Conservation (phyloP, 2,888 invertebrate genomes). For the Gasteruption jaculator region DNA sequence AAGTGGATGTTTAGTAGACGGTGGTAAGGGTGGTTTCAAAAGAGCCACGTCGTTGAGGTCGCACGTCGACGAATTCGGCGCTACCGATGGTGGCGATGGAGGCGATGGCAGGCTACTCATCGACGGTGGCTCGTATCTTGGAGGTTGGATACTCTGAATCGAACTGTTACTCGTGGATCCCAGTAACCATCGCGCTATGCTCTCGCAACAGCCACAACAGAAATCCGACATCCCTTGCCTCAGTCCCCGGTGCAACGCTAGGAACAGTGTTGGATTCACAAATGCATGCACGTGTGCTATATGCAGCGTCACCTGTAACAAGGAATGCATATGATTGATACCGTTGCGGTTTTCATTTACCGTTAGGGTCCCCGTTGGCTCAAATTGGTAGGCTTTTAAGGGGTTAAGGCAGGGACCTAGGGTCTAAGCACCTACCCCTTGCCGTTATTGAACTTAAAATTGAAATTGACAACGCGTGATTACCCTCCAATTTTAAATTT, state of each 20-base stretch:
- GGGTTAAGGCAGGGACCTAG: too few species aligned
- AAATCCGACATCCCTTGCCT: conserved; percentile 68
- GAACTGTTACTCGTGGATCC: conserved; percentile 37
- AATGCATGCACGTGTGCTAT: conserved; percentile 85
- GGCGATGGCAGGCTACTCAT: conserved; percentile 34
- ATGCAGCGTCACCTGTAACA: conserved; percentile 74
- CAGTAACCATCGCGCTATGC: conserved; percentile 60
- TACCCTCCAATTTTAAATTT: too few species aligned
- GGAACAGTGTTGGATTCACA: conserved; percentile 76
- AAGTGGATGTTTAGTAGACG: conserved; percentile 42
- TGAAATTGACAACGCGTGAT: too few species aligned
- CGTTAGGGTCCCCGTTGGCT: too few species aligned
- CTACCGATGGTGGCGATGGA: conserved; percentile 29
- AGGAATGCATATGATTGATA: too few species aligned
- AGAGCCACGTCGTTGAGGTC: conserved; percentile 46
- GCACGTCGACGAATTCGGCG: conserved; percentile 29
- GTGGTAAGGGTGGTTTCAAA: conserved; percentile 44
- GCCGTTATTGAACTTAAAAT: too few species aligned
- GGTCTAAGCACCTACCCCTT: too few species aligned
- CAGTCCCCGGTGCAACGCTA: conserved; percentile 72
- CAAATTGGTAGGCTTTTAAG: too few species aligned
- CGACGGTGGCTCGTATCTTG: conserved; percentile 40
- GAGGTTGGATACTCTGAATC: conserved; percentile 33
- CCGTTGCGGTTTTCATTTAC: too few species aligned
- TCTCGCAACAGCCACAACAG: conserved; percentile 71